A percentile compares a stretch with the other conserved stretches of the same genome.
Conservation (phyloP, 2,888 invertebrate species). For the Drosophila pullipes region DNA sequence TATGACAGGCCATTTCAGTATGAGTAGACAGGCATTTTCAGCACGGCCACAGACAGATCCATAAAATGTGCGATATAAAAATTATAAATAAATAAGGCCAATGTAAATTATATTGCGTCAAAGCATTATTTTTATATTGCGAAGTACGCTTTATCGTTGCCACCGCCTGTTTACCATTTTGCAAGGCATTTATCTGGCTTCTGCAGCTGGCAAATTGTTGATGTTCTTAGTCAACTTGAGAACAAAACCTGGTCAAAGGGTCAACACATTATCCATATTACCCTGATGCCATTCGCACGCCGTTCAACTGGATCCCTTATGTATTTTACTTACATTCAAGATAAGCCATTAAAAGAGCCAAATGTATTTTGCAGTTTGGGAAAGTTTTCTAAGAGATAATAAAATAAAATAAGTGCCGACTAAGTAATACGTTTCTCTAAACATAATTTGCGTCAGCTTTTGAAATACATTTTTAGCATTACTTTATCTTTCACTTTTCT, state of each 20-base stretch:
- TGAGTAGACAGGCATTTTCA: slow-evolving; percentile 1
- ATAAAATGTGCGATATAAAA: slow-evolving; percentile 45
- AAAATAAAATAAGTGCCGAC: no score
- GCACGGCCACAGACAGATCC: slow-evolving; percentile 30
- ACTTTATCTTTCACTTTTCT: not conserved
- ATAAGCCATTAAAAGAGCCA: not conserved
- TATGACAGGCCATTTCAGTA: slow-evolving; percentile 41
- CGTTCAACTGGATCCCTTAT: no score
- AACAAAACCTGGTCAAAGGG: slow-evolving; percentile 22
- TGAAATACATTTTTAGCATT: not conserved
- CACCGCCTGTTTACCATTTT: slow-evolving; percentile 46
- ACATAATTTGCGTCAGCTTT: not conserved
- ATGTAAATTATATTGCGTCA: slow-evolving; percentile 53
- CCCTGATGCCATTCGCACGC: slow-evolving; percentile 36
- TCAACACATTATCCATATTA: slow-evolving; percentile 50
- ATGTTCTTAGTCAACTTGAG: slow-evolving; percentile 13
- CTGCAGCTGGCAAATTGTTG: slow-evolving; percentile 46
- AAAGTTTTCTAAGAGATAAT: not conserved
- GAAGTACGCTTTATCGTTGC: slow-evolving; percentile 38
- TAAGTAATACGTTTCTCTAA: not conserved
- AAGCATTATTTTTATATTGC: slow-evolving; percentile 41
- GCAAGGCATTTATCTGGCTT: slow-evolving; percentile 36
- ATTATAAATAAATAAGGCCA: slow-evolving; percentile 62
- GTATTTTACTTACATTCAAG: slow-evolving; percentile 8
- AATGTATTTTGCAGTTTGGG: not conserved